Percentiles rank a stretch among this genome's conserved stretches.
Conservation (phyloP, 2,113 vertebrate genomes). For the Procavia capensis region DNA sequence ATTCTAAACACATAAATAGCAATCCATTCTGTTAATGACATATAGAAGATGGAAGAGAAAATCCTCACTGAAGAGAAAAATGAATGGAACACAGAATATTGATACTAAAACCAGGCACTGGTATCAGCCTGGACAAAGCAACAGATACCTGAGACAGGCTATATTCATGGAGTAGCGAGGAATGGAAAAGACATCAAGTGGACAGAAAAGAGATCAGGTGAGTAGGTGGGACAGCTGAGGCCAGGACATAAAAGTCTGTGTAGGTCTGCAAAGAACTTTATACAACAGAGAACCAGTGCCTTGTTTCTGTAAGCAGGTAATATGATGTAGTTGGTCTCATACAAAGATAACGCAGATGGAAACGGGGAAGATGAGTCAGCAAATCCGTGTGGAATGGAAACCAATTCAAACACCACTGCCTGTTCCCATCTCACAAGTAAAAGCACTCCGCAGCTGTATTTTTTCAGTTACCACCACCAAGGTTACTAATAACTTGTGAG, state of each 20-base stretch:
- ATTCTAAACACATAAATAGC: too few species aligned
- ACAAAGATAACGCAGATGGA: neutral
- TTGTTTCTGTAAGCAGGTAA: neutral
- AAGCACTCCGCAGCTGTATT: neutral
- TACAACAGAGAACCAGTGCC: neutral
- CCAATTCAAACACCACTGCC: neutral
- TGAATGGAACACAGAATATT: accelerated
- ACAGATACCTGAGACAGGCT: accelerated
- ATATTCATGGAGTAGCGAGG: accelerated
- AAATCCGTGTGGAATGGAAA: neutral
- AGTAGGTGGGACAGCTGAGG: accelerated
- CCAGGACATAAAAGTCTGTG: neutral
- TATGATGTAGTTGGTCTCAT: neutral
- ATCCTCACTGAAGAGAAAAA: neutral
- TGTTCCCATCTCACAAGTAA: neutral
- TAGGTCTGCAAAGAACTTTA: neutral
- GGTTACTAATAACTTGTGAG: slow-evolving; percentile 4
- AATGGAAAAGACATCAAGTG: neutral
- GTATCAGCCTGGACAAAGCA: too few species aligned
- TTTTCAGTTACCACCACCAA: slow-evolving; percentile 19
- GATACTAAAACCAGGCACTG: neutral
- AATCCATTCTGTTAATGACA: neutral
- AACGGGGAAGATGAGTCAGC: neutral
- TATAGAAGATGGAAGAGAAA: neutral
- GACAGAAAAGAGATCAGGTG: neutral